These are phyloP conservation scores for Euplagia quadripunctaria DNA, from an alignment of 2,888 invertebrate genomes.

Conservation along the genomic window DNA sequence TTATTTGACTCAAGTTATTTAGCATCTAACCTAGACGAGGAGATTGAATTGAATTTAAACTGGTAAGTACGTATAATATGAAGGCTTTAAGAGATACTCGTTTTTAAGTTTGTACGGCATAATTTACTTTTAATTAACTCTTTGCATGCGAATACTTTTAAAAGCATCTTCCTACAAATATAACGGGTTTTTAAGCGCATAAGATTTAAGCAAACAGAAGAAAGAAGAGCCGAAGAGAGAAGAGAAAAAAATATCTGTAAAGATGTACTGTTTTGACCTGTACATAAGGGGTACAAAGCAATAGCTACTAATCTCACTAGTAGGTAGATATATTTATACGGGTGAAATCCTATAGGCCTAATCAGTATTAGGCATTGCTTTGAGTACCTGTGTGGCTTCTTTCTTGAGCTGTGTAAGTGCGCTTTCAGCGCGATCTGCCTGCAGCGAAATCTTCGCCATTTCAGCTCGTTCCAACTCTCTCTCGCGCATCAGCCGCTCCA, in stretches of 20 bases:
- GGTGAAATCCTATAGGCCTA: too few species aligned
- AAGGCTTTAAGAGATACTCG: background rate
- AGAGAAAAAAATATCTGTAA: too few species aligned
- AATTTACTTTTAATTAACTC: background rate
- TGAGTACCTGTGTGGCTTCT: constrained; percentile 89
- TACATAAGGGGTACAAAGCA: too few species aligned
- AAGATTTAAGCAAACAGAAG: background rate
- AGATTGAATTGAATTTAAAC: background rate
- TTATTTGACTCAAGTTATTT: too few species aligned
- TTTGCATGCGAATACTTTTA: background rate
- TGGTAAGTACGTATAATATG: background rate
- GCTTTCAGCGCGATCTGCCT: constrained; percentile 93
- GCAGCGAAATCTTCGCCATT: constrained; percentile 93
- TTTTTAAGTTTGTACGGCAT: background rate
- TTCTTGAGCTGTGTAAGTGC: constrained; percentile 87
- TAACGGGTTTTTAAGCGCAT: background rate
- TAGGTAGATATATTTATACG: too few species aligned
- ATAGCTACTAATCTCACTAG: too few species aligned
- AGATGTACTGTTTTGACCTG: too few species aligned
- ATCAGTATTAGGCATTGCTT: background rate
- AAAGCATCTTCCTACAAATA: background rate
- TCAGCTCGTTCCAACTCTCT: constrained; percentile 96
- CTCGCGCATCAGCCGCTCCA: constrained; percentile 96
- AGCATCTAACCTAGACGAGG: background rate
- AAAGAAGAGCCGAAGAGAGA: too few species aligned